Evolutionary conservation across 2,797 vertebrate species (phyloP).

Genomic region (Tachyglossus aculeatus): DNA sequence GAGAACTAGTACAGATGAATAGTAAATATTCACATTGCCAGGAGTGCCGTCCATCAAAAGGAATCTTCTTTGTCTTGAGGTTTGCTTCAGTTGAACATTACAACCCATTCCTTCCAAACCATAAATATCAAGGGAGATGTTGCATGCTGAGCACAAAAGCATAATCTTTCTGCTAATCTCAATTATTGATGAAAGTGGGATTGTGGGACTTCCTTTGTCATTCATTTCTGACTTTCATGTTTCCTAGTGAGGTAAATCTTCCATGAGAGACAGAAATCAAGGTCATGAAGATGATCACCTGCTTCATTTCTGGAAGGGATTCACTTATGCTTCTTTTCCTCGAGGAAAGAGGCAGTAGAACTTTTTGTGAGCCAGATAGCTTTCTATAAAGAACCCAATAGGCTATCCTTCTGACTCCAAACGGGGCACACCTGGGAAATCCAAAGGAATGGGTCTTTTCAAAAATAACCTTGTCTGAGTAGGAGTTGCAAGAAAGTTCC

Average conservation of each 20-base stretch:
- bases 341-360: too few species aligned
- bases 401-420: too few species aligned
- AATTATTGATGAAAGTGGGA: not conserved
- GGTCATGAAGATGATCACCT: fast-evolving
- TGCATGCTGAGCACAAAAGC: slow-evolving; percentile 43
- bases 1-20: slow-evolving; percentile 61
- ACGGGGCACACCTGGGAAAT: too few species aligned
- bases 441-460: too few species aligned
- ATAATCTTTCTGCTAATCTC: not conserved
- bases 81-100: slow-evolving; percentile 8
- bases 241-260: slow-evolving; percentile 40
- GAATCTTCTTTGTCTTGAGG: slow-evolving; percentile 57
- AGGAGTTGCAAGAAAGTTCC: too few species aligned
- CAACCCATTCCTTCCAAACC: slow-evolving; percentile 55
- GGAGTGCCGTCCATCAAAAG: slow-evolving; percentile 57
- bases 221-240: not conserved
- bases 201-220: not conserved
- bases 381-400: too few species aligned
- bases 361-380: too few species aligned
- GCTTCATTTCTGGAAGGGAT: not conserved
- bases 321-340: too few species aligned
- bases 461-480: too few species aligned
- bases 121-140: slow-evolving; percentile 28
- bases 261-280: not conserved
- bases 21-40: slow-evolving; percentile 9